Evolutionary conservation across 2,797 vertebrate species (phyloP).

Genomic region (Numenius phaeopus): DNA sequence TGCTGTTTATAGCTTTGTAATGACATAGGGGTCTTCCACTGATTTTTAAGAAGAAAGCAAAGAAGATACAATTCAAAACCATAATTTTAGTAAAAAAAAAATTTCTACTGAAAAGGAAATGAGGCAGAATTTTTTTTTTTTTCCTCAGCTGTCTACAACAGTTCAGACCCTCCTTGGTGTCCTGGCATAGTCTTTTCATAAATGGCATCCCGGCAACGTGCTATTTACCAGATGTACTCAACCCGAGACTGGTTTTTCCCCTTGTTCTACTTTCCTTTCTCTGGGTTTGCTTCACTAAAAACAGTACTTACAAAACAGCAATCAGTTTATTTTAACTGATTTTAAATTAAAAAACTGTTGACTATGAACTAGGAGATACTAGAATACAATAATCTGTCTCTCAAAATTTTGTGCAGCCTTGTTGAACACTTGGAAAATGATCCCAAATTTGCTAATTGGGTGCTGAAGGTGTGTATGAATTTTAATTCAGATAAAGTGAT

Average conservation of each 20-base stretch:
- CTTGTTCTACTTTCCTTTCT: not conserved
- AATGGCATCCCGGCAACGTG: not conserved
- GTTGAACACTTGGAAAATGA: not conserved
- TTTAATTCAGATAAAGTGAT: not conserved
- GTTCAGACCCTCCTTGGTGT: not conserved
- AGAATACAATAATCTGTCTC: not conserved
- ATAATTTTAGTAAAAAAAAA: not conserved
- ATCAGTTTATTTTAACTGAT: not conserved
- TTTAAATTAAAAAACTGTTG: not conserved
- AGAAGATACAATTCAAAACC: not conserved
- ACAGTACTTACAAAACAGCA: not conserved
- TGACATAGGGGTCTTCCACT: not conserved
- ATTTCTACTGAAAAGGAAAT: not conserved
- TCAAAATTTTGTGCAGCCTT: not conserved
- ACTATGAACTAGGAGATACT: not conserved
- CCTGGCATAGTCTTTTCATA: not conserved
- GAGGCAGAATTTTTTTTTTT: not conserved
- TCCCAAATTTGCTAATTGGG: not conserved
- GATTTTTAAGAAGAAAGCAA: constrained; percentile 2
- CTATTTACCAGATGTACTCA: not conserved
- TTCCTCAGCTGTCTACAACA: not conserved
- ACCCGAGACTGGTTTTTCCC: not conserved
- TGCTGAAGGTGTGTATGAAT: fast-evolving
- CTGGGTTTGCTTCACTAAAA: not conserved
- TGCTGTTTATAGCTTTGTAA: not conserved